phyloP scores from a whole-genome alignment of 2,797 vertebrate species.

The Cynopterus sphinx region DNA sequence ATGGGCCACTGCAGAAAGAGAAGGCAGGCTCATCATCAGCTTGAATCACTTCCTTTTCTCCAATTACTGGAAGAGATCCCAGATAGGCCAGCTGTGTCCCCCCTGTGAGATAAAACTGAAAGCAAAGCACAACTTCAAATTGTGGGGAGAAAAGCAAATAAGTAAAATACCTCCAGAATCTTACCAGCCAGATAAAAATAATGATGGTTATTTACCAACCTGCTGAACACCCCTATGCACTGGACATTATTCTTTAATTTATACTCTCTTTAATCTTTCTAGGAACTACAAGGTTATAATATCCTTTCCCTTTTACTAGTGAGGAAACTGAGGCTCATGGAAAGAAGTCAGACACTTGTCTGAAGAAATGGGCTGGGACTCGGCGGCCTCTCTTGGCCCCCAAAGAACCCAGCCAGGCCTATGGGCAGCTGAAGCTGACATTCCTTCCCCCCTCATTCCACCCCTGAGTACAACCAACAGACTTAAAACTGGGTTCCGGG shows the following conservation, averaged over 20 bases:
- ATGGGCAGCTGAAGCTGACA: neutral
- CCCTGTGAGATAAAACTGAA: conserved; percentile 86
- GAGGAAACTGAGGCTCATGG: neutral
- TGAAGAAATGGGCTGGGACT: neutral
- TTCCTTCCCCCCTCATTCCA: neutral
- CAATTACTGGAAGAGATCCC: conserved; percentile 87
- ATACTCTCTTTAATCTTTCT: neutral
- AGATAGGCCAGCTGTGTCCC: conserved; percentile 82
- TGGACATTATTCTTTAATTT: neutral
- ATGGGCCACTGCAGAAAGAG: conserved; percentile 87
- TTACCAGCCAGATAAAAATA: neutral
- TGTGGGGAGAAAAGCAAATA: neutral
- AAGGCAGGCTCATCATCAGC: conserved; percentile 87
- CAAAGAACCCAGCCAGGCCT: neutral
- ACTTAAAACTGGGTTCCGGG: neutral
- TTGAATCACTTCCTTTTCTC: conserved; percentile 87
- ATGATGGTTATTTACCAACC: neutral
- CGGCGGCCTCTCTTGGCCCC: neutral
- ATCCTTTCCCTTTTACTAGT: neutral
- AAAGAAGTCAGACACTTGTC: neutral
- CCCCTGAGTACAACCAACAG: neutral
- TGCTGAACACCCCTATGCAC: neutral
- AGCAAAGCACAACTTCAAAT: conserved; percentile 56
- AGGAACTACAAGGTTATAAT: neutral
- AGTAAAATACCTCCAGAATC: neutral